Evolutionary conservation across 2,888 invertebrate genomes (phyloP).

Genomic region (Ochropleura leucogaster): DNA sequence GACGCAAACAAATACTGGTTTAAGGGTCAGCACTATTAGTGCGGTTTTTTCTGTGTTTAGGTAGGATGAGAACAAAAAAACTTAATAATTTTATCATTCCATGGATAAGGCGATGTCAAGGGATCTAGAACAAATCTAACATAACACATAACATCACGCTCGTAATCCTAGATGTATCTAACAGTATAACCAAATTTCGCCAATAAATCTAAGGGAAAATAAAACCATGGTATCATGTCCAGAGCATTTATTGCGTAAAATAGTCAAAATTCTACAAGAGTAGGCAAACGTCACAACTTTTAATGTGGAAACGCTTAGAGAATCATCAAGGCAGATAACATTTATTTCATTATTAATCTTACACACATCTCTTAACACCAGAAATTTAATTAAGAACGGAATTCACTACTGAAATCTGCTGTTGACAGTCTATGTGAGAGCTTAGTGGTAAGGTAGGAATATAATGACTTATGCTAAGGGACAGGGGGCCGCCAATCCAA

Average conservation of each 20-base stretch:
- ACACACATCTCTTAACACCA: constrained; percentile 83
- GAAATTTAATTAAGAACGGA: constrained; percentile 71
- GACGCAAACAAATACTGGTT: background rate
- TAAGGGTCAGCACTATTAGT: background rate
- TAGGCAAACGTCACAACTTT: constrained; percentile 90
- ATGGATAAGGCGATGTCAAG: background rate
- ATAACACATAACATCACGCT: too few relatives aligned
- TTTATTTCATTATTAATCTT: constrained; percentile 80
- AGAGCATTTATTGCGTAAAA: constrained; percentile 90
- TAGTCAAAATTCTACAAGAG: constrained; percentile 90
- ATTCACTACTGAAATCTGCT: constrained; percentile 71
- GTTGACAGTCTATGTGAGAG: constrained; percentile 73
- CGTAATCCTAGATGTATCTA: too few relatives aligned
- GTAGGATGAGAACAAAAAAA: background rate
- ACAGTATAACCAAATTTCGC: too few relatives aligned
- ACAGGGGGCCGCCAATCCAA: constrained; percentile 91
- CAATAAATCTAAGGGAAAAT: constrained; percentile 62
- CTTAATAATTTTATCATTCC: background rate
- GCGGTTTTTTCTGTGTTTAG: background rate
- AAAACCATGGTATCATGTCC: constrained; percentile 79
- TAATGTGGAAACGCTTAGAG: constrained; percentile 87
- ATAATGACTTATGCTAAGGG: constrained; percentile 73
- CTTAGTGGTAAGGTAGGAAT: constrained; percentile 67
- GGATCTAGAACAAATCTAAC: background rate
- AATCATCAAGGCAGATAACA: constrained; percentile 87